Percentiles rank a stretch among this genome's conserved stretches.
phyloP scores from a whole-genome alignment of 30 jellyfish, hydroid and myxozoan species.

The Hydra vulgaris region DNA sequence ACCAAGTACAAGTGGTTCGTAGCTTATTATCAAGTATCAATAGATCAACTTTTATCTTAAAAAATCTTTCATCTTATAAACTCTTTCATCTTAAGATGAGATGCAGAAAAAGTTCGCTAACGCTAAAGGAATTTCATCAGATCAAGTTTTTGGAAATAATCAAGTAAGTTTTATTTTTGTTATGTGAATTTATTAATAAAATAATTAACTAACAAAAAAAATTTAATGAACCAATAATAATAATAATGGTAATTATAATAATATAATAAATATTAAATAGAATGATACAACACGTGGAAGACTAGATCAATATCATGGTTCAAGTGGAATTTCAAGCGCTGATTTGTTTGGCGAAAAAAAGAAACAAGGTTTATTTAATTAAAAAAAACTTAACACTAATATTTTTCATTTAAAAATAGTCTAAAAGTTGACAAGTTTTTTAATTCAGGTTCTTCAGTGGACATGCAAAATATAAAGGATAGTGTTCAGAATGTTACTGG shows the following conservation, averaged over 20 bases:
- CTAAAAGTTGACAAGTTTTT: neutral
- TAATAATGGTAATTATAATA: too few relatives aligned
- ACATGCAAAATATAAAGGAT: constrained; percentile 70
- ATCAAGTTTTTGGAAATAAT: constrained; percentile 52
- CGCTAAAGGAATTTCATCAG: constrained; percentile 88
- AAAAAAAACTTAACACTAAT: too few relatives aligned
- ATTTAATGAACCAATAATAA: neutral
- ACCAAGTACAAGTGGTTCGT: neutral
- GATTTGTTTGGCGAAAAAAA: constrained; percentile 77
- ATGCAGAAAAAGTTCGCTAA: constrained; percentile 59
- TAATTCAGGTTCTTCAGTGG: constrained; percentile 34
- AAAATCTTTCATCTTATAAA: neutral
- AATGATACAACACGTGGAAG: constrained; percentile 50
- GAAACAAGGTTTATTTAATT: constrained; percentile 35
- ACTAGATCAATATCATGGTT: constrained; percentile 59
- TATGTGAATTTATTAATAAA: neutral
- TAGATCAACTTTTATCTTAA: neutral
- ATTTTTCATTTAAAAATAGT: too few relatives aligned
- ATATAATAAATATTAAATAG: constrained; percentile 9
- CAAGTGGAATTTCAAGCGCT: constrained; percentile 87
- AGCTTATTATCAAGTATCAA: neutral
- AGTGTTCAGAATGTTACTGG: constrained; percentile 91
- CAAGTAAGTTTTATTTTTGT: constrained; percentile 23
- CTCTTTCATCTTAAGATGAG: constrained; percentile 41
- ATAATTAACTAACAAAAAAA: neutral